phyloP scores from a whole-genome alignment of 2,797 vertebrate genomes.

The Fistularia commersonii region DNA sequence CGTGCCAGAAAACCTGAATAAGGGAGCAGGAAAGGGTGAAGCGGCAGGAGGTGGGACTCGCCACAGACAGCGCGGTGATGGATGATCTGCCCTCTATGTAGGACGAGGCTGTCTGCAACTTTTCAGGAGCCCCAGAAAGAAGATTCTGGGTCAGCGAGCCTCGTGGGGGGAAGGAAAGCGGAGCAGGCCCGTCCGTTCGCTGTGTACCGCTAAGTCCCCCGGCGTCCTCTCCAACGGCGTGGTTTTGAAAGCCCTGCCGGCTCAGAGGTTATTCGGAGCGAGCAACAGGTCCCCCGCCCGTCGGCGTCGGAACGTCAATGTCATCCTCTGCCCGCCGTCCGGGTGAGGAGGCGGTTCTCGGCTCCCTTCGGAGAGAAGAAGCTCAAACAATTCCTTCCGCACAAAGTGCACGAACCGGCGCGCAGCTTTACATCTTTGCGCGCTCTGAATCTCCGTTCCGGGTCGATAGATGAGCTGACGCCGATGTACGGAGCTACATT shows the following conservation, averaged over 20 bases:
- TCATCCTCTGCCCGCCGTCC: background rate
- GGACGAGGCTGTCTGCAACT: conserved; percentile 77
- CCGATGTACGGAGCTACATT: too few species aligned
- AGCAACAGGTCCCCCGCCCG: background rate
- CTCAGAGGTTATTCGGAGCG: conserved; percentile 14
- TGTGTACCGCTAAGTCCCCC: conserved; percentile 33
- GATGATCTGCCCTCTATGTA: conserved; percentile 70
- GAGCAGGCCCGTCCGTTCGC: conserved; percentile 64
- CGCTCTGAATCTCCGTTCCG: too few species aligned
- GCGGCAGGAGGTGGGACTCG: conserved; percentile 36
- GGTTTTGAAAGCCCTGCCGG: conserved; percentile 23
- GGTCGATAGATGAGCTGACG: too few species aligned
- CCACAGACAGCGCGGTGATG: conserved; percentile 56
- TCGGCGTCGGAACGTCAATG: conserved; percentile 27
- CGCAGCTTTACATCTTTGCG: too few species aligned
- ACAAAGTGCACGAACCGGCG: too few species aligned
- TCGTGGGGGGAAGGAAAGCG: conserved; percentile 64
- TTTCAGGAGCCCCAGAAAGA: conserved; percentile 73
- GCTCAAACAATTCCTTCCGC: too few species aligned
- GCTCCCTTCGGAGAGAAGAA: too few species aligned
- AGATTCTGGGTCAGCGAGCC: conserved; percentile 79
- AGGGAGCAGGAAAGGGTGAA: conserved; percentile 5
- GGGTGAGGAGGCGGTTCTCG: too few species aligned
- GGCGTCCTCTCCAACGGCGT: conserved; percentile 14
- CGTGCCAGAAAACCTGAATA: background rate